Base-by-base conservation (phyloP, 2,797 vertebrate genomes). In the Malacoraja senta region DNA sequence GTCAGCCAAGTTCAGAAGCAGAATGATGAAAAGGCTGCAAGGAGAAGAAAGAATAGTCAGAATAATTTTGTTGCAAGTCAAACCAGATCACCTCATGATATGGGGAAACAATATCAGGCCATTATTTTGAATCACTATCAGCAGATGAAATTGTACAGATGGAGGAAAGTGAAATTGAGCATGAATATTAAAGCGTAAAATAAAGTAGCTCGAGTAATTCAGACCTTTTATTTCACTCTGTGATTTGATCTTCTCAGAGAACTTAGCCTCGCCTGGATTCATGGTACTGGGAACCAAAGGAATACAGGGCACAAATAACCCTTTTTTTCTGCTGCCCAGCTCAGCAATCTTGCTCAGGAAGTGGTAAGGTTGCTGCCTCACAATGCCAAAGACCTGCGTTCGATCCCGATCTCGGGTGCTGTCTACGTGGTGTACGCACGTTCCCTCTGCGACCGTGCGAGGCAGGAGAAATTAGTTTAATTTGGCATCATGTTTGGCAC, bases 101-200 rank as follows among this genome's bases (percentile, higher is more conserved):
- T 3, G 17, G 61, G 84, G 63, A 88, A 68, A 65, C 84, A 88
- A 35, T 35, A 35, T 32, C 65, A 6, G 15, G 61, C 17, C 84
- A 65, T 88, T 88, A 88, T 65, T 88, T 88, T 68, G 84, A 32
- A 88, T 88, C 68, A 68, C 84, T 35, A 68, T 68, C 17, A 19
- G n/a, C 84, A 88, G 84, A 88, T 32, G 65, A 88, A 88, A 88
- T 88, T 68, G 84, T 35, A 68, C 63, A 21, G 84, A 35, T 68
- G n/a, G n/a, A 68, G 35, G n/a, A 32, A 63, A 68, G 63, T 88
- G 84, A 88, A 68, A 88, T 88, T 88, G 84, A 88, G 63, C 84
- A 19, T 68, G 63, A 88, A 88, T 88, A 13, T 65, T 88, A 32
- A 32, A 53, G 1, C 10, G 63, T 21, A 88, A 88, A 88, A 68